Percentiles rank a stretch among this genome's conserved stretches.
These are phyloP conservation scores for Bugulina stolonifera DNA, from an alignment of 2,888 invertebrate species.

Conservation along the genomic window DNA sequence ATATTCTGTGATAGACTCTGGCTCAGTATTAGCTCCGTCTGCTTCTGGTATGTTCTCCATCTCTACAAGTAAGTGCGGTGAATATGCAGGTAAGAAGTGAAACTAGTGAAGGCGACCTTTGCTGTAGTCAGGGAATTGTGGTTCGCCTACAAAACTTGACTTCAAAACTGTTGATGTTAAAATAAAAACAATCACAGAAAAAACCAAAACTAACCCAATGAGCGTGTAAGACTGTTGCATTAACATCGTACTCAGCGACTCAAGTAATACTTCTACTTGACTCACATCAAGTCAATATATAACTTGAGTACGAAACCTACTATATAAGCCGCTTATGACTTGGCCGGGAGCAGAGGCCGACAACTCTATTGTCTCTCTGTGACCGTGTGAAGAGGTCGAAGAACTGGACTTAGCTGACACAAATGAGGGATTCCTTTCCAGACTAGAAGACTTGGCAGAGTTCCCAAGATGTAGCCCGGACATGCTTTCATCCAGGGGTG, in stretches of 20 bases:
- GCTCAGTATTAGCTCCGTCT: neutral
- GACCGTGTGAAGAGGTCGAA: neutral
- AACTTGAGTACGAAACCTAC: neutral
- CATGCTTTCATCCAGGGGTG: neutral
- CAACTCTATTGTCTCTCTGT: neutral
- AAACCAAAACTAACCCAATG: too few relatives aligned
- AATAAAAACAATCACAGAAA: too few relatives aligned
- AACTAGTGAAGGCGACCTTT: too few relatives aligned
- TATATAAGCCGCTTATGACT: neutral
- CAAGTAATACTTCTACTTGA: too few relatives aligned
- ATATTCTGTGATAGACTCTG: neutral
- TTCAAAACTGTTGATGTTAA: too few relatives aligned
- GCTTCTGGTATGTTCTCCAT: neutral
- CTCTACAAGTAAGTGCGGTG: neutral
- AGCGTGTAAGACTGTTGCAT: too few relatives aligned
- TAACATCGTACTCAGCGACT: too few relatives aligned
- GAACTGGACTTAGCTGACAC: slow-evolving; percentile 8
- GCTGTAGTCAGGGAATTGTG: too few relatives aligned
- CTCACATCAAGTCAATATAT: too few relatives aligned
- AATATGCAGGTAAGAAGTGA: too few relatives aligned
- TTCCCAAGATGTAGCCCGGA: neutral
- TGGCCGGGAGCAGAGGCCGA: neutral
- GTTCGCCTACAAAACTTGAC: too few relatives aligned
- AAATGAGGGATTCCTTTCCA: neutral
- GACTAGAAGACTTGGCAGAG: neutral